phyloP scores from a whole-genome alignment of 2,797 vertebrate genomes.

The Sternarchorhynchus goeldii region DNA sequence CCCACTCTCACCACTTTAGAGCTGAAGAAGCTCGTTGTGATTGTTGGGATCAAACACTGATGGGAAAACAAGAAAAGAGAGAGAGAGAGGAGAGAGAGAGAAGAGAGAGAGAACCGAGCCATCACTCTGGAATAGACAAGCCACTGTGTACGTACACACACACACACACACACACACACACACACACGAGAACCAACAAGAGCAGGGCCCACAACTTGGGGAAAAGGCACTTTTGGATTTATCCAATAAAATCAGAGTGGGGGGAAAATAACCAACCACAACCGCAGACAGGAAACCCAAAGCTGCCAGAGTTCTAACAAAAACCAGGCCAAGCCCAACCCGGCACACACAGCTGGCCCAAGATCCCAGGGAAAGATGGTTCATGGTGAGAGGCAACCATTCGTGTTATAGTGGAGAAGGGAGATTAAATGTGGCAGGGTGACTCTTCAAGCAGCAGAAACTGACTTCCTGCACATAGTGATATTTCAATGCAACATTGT shows the following conservation, averaged over 20 bases:
- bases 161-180: conserved; percentile 26
- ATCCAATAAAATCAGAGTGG: conserved; percentile 34
- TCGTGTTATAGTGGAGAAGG: background rate
- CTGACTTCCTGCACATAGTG: no score
- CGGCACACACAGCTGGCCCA: no score
- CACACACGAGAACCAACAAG: conserved; percentile 33
- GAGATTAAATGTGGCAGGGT: background rate
- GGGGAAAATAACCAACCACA: conserved; percentile 26
- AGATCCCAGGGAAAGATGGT: no score
- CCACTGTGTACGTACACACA: conserved; percentile 26
- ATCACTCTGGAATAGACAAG: no score
- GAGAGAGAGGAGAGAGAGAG: background rate
- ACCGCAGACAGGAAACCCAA: conserved; percentile 20
- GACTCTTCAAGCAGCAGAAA: background rate
- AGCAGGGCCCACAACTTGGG: background rate
- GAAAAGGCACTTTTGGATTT: conserved; percentile 39
- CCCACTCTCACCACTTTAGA: background rate
- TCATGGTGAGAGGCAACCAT: background rate
- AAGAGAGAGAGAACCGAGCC: background rate
- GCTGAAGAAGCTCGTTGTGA: background rate
- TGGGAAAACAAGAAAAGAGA: background rate
- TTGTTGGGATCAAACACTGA: background rate
- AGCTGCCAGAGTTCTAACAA: conserved; percentile 9
- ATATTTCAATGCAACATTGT: no score
- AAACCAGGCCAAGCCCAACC: conserved; percentile 2